Conservation (phyloP, 2,797 vertebrate species). For the Menidia menidia region DNA sequence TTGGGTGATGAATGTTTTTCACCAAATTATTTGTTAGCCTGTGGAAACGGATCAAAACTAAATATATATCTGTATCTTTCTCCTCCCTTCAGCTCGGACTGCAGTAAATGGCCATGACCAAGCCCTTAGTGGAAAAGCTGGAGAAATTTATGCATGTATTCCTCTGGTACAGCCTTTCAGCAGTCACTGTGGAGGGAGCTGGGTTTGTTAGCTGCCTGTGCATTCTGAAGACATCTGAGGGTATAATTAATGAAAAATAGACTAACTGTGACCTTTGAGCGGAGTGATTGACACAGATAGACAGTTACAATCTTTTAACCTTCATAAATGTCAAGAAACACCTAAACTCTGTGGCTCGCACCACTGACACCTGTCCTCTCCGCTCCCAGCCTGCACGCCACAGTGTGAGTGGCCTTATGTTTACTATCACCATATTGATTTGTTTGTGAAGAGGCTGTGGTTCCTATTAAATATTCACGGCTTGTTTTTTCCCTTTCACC, state of each 20-base stretch:
- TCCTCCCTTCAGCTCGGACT: no score
- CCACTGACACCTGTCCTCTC: slow-evolving; percentile 73
- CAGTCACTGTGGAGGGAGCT: slow-evolving; percentile 50
- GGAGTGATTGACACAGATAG: slow-evolving; percentile 83
- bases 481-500: slow-evolving; percentile 78
- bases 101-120: slow-evolving; percentile 11
- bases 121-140: slow-evolving; percentile 26
- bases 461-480: slow-evolving; percentile 83
- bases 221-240: slow-evolving; percentile 71
- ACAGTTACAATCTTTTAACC: slow-evolving; percentile 86
- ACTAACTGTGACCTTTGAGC: slow-evolving; percentile 83
- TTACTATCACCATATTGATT: slow-evolving; percentile 82
- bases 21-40: not conserved
- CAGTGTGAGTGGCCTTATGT: slow-evolving; percentile 67
- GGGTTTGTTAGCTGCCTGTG: slow-evolving; percentile 58
- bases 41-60: not conserved
- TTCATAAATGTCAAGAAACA: slow-evolving; percentile 84
- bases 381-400: slow-evolving; percentile 52
- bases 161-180: slow-evolving; percentile 60
- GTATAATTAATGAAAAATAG: slow-evolving; percentile 85
- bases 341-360: slow-evolving; percentile 73
- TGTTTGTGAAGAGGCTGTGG: slow-evolving; percentile 78
- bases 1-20: not conserved
- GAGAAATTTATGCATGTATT: slow-evolving; percentile 61
- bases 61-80: not conserved